Base-by-base conservation (phyloP, 2,888 invertebrate genomes). In the Endomychus coccineus region DNA sequence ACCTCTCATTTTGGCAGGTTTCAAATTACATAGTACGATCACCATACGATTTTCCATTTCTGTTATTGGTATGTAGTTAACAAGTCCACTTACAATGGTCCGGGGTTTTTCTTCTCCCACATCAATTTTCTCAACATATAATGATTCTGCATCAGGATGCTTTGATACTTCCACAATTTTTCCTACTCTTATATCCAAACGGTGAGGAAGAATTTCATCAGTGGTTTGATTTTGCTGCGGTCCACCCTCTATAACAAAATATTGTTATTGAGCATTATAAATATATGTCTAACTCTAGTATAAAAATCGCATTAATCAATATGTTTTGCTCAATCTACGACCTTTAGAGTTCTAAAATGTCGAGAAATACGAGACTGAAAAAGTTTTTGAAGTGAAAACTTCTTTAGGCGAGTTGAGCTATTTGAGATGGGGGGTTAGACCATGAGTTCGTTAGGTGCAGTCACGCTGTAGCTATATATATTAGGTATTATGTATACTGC, bases 1-100 rank as follows among this genome's bases (percentile, higher is more conserved):
- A 31, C 95, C 94, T 46, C 95, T 75, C 82, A 97, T 88, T 73
- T 95, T 97, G 9, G 91, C 92, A 21, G 97, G 83, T 69, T 98
- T 98, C 31, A 98, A 74, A 66, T 98, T 98, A 52, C 94, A 94
- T 31, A 98, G 69, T 2, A 97, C 88, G 3, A 97, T 84, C 3
- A 95, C 96, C 66, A 87, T 71, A 40, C 91, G 76, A 55, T 91
- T 76, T 56, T 83, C 74, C 83, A 97, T 87, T 67, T 94, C 80
- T 56, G 94, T 90, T 34, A 90, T 71, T 7, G 91, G 82, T 11
- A 95, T 83, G 69, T 78, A 90, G 58, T 90, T 88, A 0, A 95
- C 97, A 45, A 98, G 72, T 1, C 97, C 96, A 52, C 94, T 94
- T 46, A 85, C 82, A 39, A 85, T 68, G 16, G 80, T 81, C 55